Evolutionary conservation across 2,888 invertebrate species (phyloP).

Genomic region (Ariolimax columbianus): DNA sequence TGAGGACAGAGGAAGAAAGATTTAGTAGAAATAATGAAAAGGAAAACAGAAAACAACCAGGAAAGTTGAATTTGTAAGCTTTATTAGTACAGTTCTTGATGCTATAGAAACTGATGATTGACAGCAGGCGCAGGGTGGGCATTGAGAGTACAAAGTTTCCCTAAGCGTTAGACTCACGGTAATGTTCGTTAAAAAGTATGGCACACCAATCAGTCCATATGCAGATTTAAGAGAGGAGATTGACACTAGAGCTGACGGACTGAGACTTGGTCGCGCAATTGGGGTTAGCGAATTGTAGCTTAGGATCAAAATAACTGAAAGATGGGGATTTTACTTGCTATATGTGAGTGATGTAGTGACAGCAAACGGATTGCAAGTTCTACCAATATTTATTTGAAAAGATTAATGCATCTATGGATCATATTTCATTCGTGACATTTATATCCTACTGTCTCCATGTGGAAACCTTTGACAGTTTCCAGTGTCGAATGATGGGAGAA

Average conservation of each 20-base stretch:
- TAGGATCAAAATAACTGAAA: background rate
- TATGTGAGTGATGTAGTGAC: background rate
- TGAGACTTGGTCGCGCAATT: background rate
- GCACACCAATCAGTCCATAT: constrained; percentile 4
- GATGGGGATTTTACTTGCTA: background rate
- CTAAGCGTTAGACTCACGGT: background rate
- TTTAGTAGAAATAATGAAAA: background rate
- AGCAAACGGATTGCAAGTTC: background rate
- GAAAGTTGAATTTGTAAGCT: background rate
- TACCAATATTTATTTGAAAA: background rate
- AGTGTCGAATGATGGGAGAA: background rate
- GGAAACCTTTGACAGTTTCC: background rate
- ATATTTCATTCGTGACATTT: background rate
- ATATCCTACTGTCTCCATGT: background rate
- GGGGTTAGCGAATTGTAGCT: background rate
- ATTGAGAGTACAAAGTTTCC: background rate
- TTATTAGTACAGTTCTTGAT: background rate
- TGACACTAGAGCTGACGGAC: background rate
- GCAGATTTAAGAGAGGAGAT: background rate
- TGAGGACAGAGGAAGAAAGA: background rate
- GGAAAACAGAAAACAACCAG: background rate
- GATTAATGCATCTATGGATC: background rate
- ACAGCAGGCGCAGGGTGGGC: background rate
- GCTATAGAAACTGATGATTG: background rate
- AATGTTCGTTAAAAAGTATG: background rate